These are phyloP conservation scores for Pseudococcus jackbeardsleyi DNA, from an alignment of 2,888 invertebrate genomes.

Conservation along the genomic window DNA sequence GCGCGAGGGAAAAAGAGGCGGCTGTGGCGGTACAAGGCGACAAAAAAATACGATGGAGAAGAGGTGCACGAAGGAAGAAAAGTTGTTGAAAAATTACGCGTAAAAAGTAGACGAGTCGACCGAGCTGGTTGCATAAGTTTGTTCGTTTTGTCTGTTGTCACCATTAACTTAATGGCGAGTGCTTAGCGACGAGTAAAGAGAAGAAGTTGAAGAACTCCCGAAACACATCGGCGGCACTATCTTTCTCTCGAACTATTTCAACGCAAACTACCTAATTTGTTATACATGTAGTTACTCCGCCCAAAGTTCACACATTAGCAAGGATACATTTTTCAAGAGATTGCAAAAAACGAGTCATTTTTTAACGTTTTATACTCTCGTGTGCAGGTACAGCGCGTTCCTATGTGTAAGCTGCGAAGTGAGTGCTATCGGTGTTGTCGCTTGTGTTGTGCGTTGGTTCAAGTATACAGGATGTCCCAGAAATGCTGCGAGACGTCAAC, in stretches of 20 bases:
- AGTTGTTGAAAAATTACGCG: conserved; percentile 52
- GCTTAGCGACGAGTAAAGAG: conserved; percentile 24
- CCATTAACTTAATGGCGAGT: conserved; percentile 64
- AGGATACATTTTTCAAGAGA: conserved; percentile 51
- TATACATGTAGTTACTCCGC: conserved; percentile 57
- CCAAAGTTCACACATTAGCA: conserved; percentile 52
- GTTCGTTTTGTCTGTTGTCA: conserved; percentile 45
- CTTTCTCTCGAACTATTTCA: conserved; percentile 44
- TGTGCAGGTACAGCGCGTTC: too few relatives aligned
- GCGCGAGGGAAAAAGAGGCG: background rate
- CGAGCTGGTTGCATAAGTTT: conserved; percentile 59
- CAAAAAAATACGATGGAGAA: background rate
- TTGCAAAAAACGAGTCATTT: conserved; percentile 51
- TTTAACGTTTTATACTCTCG: conserved; percentile 34
- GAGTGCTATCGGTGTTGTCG: too few relatives aligned
- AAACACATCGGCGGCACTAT: conserved; percentile 55
- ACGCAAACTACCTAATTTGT: conserved; percentile 59
- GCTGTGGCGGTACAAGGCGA: background rate
- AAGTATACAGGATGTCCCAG: too few relatives aligned
- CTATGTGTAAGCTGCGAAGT: too few relatives aligned
- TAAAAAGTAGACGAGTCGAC: conserved; percentile 4
- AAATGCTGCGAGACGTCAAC: too few relatives aligned
- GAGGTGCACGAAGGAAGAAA: conserved; percentile 17
- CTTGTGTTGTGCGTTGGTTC: too few relatives aligned
- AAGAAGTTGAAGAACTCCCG: conserved; percentile 60